These are phyloP conservation scores for Glossophaga mutica DNA, from an alignment of 2,797 vertebrate genomes.

Conservation along the genomic window DNA sequence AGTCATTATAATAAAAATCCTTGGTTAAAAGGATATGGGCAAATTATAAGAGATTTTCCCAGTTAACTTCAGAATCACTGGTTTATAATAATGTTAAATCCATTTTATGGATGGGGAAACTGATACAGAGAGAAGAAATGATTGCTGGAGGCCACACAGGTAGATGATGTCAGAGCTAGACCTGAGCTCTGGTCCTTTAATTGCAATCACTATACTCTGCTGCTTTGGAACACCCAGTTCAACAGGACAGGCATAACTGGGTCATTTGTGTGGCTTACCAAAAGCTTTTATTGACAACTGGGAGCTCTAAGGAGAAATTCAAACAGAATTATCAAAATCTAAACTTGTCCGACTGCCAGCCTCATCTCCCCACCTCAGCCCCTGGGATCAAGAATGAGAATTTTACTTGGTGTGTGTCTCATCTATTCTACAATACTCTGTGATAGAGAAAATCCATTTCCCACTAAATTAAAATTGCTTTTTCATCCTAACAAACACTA, in stretches of 20 bases:
- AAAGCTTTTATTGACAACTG: slow-evolving; percentile 45
- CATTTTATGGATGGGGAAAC: background rate
- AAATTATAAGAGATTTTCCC: background rate
- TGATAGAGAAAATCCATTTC: slow-evolving; percentile 73
- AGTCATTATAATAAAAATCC: background rate
- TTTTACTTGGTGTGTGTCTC: slow-evolving; percentile 56
- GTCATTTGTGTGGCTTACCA: slow-evolving; percentile 10
- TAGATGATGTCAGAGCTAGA: background rate
- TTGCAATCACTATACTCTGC: background rate
- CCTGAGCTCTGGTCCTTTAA: background rate
- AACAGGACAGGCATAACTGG: background rate
- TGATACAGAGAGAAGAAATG: background rate
- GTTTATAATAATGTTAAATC: background rate
- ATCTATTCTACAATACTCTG: slow-evolving; percentile 44
- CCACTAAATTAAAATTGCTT: slow-evolving; percentile 71
- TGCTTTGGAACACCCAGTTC: background rate
- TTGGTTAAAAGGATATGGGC: background rate
- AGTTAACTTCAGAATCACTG: background rate
- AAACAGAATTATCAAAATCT: slow-evolving; percentile 47
- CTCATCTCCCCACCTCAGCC: slow-evolving; percentile 18
- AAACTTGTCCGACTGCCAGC: slow-evolving; percentile 37
- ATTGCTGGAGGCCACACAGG: accelerated
- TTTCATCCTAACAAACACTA: slow-evolving; percentile 62
- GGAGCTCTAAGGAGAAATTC: slow-evolving; percentile 55
- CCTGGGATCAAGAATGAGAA: slow-evolving; percentile 40